Conservation (phyloP, 2,888 invertebrate genomes). For the Sarcophaga carnaria region DNA sequence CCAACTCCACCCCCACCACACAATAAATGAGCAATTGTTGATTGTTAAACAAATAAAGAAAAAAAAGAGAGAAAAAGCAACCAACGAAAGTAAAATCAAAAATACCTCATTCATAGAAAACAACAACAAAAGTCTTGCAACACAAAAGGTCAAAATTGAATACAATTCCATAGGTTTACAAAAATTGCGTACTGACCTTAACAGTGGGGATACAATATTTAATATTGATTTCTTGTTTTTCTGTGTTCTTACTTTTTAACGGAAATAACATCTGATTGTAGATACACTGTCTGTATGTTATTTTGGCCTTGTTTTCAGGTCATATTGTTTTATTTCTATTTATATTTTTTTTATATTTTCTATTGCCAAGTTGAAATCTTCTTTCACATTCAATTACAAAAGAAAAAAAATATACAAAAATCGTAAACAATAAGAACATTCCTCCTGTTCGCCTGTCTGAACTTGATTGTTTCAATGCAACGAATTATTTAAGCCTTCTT, state of each 20-base stretch:
- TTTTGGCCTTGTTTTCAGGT: constrained; percentile 55
- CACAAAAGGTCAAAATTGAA: constrained; percentile 47
- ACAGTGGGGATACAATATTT: constrained; percentile 23
- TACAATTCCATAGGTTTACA: constrained; percentile 4
- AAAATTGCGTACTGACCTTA: constrained; percentile 31
- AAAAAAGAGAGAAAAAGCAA: background rate
- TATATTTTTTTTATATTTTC: constrained; percentile 37
- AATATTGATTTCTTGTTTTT: constrained; percentile 35
- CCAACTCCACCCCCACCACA: constrained; percentile 69
- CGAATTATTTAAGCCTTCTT: constrained; percentile 68
- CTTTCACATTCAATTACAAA: constrained; percentile 50
- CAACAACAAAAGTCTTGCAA: constrained; percentile 35
- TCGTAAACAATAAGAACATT: constrained; percentile 61
- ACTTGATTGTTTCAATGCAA: constrained; percentile 61
- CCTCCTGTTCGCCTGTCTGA: constrained; percentile 56
- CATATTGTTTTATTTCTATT: constrained; percentile 38
- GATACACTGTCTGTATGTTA: constrained; percentile 24
- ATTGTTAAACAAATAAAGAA: constrained; percentile 37
- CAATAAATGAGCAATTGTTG: constrained; percentile 81
- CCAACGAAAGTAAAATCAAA: constrained; percentile 9
- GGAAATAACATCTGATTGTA: constrained; percentile 55
- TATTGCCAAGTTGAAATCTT: constrained; percentile 11
- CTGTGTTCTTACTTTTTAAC: background rate
- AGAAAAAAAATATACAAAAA: constrained; percentile 17
- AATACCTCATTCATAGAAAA: constrained; percentile 14